These are phyloP conservation scores for Julus scanicus DNA, from an alignment of 2,888 invertebrate species.

Conservation along the genomic window DNA sequence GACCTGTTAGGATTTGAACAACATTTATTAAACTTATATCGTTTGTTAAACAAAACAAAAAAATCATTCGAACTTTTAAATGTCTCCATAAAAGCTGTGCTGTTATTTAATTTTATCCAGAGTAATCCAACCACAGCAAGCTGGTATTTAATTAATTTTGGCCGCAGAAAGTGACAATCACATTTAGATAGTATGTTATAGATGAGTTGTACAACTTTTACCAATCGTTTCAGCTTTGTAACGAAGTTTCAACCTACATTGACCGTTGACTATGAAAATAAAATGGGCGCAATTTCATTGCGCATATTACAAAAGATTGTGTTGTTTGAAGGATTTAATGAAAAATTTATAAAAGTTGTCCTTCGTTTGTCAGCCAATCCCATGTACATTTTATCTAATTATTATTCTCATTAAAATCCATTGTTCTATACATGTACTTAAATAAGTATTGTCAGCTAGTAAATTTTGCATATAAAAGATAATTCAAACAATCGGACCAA, in stretches of 20 bases:
- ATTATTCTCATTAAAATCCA: background rate
- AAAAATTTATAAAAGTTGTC: background rate
- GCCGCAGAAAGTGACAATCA: background rate
- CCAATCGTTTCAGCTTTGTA: background rate
- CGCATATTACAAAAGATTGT: background rate
- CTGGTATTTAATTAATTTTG: slow-evolving; percentile 32
- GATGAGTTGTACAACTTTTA: background rate
- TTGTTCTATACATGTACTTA: too few relatives aligned
- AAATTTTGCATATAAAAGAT: too few relatives aligned
- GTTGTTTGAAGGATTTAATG: background rate
- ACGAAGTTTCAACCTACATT: background rate
- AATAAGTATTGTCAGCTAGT: too few relatives aligned
- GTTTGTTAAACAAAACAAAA: background rate
- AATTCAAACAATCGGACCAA: too few relatives aligned
- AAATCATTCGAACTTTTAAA: background rate
- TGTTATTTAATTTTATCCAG: background rate
- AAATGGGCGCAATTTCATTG: background rate
- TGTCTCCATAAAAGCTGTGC: background rate
- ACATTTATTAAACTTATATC: background rate
- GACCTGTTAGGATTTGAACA: background rate
- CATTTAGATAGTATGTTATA: background rate
- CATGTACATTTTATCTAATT: background rate
- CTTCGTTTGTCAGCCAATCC: background rate
- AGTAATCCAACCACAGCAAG: background rate
- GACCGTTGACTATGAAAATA: background rate